Evolutionary conservation across 1,140 invertebrate species (phyloP).

Genomic region (Ganaspis sp.): DNA sequence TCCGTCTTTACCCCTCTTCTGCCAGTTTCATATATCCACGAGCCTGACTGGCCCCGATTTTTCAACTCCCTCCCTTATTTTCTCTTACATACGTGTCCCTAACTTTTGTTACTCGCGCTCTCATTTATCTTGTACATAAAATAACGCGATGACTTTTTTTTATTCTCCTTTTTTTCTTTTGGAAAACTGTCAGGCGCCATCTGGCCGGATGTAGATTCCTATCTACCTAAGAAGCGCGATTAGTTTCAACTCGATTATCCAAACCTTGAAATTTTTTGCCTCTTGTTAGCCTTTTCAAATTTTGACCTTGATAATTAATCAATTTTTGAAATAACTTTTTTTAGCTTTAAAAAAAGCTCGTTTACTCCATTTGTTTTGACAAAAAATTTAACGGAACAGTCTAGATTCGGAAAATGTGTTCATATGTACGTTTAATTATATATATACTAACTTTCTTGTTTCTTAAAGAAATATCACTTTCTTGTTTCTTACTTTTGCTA

Average conservation of each 20-base stretch:
- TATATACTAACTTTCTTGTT: too few species aligned
- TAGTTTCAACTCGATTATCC: slow-evolving; percentile 9
- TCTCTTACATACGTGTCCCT: background rate
- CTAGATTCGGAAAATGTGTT: too few species aligned
- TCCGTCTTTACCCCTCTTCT: slow-evolving; percentile 57
- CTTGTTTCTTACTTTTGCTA: too few species aligned
- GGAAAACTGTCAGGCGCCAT: slow-evolving; percentile 56
- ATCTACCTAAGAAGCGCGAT: slow-evolving; percentile 35
- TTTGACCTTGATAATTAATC: slow-evolving; percentile 33
- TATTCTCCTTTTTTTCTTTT: slow-evolving; percentile 18
- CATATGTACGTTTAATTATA: too few species aligned
- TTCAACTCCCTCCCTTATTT: slow-evolving; percentile 51
- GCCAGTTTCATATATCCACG: slow-evolving; percentile 62
- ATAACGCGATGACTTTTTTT: background rate
- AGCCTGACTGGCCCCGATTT: slow-evolving; percentile 54
- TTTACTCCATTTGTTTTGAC: too few species aligned
- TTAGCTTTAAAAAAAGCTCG: too few species aligned
- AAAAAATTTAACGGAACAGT: too few species aligned
- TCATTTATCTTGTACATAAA: slow-evolving; percentile 14
- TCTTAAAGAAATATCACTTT: too few species aligned
- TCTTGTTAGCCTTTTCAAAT: background rate
- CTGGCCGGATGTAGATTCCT: slow-evolving; percentile 53
- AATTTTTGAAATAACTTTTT: too few species aligned
- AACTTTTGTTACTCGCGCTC: background rate
- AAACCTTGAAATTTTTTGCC: background rate